Conservation (phyloP, 2,888 invertebrate genomes). For the Cistogaster globosa region DNA sequence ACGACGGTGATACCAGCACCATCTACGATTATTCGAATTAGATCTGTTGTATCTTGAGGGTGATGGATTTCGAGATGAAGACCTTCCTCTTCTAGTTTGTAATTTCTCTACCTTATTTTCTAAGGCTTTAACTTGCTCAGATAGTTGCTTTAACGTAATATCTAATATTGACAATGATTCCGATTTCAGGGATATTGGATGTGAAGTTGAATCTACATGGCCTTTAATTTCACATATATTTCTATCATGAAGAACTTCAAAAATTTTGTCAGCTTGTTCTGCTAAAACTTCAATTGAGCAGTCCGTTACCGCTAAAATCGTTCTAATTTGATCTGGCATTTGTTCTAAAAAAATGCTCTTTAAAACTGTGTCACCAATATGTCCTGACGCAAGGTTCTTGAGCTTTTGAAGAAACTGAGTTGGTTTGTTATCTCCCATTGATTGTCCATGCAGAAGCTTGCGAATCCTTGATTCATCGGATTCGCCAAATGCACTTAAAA, state of each 20-base stretch:
- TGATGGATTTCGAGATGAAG: no score
- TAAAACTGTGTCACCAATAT: neutral
- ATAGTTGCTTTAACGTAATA: no score
- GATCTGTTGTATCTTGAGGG: no score
- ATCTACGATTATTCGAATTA: no score
- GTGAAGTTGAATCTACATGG: neutral
- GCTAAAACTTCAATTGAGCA: neutral
- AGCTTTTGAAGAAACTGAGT: neutral
- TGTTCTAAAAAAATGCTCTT: neutral
- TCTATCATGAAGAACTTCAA: neutral
- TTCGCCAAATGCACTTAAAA: neutral
- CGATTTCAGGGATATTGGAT: neutral
- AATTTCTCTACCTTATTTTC: no score
- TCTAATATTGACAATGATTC: no score
- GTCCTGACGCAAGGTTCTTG: neutral
- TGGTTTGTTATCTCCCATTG: neutral
- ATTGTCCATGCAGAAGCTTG: neutral
- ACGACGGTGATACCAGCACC: no score
- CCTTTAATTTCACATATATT: neutral
- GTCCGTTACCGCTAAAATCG: neutral
- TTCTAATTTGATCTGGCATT: neutral
- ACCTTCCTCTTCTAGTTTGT: no score
- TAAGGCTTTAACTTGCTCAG: no score
- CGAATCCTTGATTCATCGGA: neutral
- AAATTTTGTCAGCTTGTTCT: neutral